Conservation (phyloP, 1,140 invertebrate species). For the Leptopilina boulardi region DNA sequence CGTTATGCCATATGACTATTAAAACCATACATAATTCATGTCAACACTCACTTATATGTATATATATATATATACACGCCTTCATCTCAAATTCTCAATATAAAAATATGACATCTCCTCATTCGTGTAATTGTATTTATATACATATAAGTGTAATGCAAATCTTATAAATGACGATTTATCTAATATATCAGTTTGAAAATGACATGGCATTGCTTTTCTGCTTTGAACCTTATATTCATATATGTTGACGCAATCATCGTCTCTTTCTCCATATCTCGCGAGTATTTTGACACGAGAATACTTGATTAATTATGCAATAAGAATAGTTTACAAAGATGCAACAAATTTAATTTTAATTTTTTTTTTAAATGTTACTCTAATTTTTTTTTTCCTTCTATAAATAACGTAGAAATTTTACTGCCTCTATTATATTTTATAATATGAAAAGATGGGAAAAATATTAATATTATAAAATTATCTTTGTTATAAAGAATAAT, state of each 20-base stretch:
- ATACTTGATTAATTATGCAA: neutral
- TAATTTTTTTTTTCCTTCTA: neutral
- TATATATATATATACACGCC: too few relatives aligned
- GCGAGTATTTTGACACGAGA: neutral
- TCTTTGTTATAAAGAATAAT: neutral
- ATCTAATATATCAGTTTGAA: conserved; percentile 3
- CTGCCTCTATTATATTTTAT: too few relatives aligned
- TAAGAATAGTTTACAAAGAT: neutral
- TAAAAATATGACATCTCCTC: conserved; percentile 12
- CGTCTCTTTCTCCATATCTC: neutral
- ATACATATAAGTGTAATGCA: conserved; percentile 25
- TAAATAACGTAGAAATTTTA: too few relatives aligned
- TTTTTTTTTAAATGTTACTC: too few relatives aligned
- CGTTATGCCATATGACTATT: conserved; percentile 43
- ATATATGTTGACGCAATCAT: neutral
- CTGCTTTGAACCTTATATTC: neutral
- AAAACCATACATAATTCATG: conserved; percentile 31
- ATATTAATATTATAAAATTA: neutral
- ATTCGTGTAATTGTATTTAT: neutral
- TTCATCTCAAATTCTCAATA: conserved; percentile 26
- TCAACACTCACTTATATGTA: conserved; percentile 24
- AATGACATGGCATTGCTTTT: conserved; percentile 9
- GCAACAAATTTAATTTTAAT: neutral
- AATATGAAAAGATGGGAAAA: too few relatives aligned
- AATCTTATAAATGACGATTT: conserved; percentile 4